Conservation (phyloP, 2,113 vertebrate species). For the Onychostoma macrolepis region DNA sequence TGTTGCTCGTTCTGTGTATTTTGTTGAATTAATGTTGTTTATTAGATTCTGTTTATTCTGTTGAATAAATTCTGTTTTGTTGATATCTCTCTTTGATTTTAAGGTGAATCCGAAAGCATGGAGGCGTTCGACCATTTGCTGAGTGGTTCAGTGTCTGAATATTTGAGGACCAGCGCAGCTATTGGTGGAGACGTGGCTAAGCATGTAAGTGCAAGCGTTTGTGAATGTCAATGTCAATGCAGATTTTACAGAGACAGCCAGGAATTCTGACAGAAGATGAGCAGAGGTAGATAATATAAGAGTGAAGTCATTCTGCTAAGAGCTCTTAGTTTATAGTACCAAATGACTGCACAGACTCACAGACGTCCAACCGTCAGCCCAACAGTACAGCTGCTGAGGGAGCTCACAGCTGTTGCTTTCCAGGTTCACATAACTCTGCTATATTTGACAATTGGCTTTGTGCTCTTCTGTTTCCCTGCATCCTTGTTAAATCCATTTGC, state of each 20-base stretch:
- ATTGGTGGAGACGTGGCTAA: conserved; percentile 90
- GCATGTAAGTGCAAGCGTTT: conserved; percentile 83
- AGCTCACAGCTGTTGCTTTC: conserved; percentile 1
- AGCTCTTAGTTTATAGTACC: neutral
- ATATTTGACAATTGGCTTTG: conserved; percentile 26
- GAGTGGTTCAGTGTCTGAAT: conserved; percentile 84
- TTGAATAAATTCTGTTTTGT: neutral
- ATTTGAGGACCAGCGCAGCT: conserved; percentile 84
- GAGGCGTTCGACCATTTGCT: conserved; percentile 89
- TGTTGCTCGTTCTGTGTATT: neutral
- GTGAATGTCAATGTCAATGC: neutral
- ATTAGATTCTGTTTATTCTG: neutral
- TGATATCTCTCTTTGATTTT: conserved; percentile 29
- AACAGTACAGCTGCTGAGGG: neutral
- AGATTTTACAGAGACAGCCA: neutral
- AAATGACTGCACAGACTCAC: neutral
- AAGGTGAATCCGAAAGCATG: conserved; percentile 82
- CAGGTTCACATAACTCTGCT: conserved; percentile 27
- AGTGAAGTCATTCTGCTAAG: neutral
- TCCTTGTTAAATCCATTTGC: neutral
- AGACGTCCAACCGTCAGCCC: neutral
- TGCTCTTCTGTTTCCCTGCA: conserved; percentile 9
- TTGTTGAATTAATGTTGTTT: neutral
- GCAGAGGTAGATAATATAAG: neutral
- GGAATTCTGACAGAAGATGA: neutral